Conservation (phyloP, 2,113 vertebrate species). For the Psittacula cyanocephala region DNA sequence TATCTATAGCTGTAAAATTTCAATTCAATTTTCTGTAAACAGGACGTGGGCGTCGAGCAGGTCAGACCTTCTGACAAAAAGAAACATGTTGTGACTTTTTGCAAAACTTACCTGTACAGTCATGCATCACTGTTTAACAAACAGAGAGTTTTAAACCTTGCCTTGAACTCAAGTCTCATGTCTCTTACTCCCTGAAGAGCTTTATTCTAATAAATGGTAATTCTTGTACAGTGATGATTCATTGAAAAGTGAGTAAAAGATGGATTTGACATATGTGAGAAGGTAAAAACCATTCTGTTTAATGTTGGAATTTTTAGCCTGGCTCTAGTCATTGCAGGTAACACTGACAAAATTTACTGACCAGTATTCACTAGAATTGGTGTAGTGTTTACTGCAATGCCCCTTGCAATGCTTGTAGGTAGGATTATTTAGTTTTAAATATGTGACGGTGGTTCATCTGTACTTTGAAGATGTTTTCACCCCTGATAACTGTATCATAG, state of each 20-base stretch:
- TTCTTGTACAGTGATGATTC: background rate
- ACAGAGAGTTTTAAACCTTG: background rate
- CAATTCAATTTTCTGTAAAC: background rate
- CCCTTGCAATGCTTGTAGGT: background rate
- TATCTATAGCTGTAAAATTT: background rate
- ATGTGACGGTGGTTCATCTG: background rate
- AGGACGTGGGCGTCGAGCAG: background rate
- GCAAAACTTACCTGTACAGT: background rate
- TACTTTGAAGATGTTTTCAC: background rate
- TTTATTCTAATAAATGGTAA: background rate
- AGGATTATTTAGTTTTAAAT: background rate
- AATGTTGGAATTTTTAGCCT: background rate
- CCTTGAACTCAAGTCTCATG: background rate
- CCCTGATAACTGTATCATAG: background rate
- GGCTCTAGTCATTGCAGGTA: background rate
- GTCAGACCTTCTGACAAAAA: background rate
- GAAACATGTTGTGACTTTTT: background rate
- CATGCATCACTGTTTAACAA: background rate
- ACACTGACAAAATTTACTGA: background rate
- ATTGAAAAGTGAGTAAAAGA: background rate
- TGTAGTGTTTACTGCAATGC: background rate
- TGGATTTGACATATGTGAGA: background rate
- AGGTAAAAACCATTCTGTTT: background rate
- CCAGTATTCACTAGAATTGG: background rate
- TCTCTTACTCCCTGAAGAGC: background rate